Evolutionary conservation across 2,888 invertebrate genomes (phyloP).

Genomic region (Dolomedes plantarius): DNA sequence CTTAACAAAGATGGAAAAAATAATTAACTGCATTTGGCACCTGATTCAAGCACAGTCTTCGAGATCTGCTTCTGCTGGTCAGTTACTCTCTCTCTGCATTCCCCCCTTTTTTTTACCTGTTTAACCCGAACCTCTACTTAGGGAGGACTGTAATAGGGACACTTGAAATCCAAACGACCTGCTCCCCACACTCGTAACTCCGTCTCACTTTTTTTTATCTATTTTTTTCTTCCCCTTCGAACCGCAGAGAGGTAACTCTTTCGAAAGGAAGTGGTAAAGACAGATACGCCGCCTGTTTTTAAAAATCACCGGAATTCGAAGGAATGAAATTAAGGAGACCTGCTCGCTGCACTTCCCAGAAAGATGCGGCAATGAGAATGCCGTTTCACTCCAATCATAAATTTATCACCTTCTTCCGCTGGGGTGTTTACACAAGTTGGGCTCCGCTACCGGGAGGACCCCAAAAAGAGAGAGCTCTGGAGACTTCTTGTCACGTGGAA

Average conservation of each 20-base stretch:
- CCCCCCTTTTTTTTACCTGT: no score
- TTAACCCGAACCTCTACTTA: no score
- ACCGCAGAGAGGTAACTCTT: background rate
- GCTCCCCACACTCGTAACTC: no score
- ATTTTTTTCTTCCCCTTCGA: no score
- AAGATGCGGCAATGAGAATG: constrained; percentile 9
- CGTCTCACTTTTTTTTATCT: no score
- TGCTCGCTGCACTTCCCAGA: background rate
- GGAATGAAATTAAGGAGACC: constrained; percentile 11
- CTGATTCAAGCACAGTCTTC: no score
- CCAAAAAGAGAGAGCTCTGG: constrained; percentile 22
- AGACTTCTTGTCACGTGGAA: constrained; percentile 29
- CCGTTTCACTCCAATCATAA: constrained; percentile 41
- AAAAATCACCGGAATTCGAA: background rate
- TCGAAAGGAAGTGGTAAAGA: background rate
- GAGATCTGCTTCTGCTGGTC: no score
- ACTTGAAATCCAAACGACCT: no score
- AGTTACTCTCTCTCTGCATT: no score
- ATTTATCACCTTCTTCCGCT: constrained; percentile 49
- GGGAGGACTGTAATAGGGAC: no score
- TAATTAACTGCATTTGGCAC: no score
- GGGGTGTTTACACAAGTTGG: constrained; percentile 50
- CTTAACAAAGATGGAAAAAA: no score
- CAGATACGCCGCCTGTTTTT: background rate
- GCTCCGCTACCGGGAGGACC: constrained; percentile 40